phyloP scores from a whole-genome alignment of 2,888 invertebrate species.

The Pseudanteris insignis region DNA sequence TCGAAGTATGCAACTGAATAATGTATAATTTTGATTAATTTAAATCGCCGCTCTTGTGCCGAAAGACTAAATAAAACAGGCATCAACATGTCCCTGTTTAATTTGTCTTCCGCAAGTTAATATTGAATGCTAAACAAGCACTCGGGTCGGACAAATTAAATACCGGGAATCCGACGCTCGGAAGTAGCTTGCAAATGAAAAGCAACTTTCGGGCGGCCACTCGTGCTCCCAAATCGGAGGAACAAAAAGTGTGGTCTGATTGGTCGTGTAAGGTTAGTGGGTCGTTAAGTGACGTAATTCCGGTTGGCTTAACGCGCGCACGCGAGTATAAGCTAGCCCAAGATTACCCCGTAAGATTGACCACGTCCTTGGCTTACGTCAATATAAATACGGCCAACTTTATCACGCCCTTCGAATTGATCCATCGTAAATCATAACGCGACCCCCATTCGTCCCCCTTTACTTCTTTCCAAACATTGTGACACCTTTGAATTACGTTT shows the following conservation, averaged over 20 bases:
- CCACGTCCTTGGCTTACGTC: constrained; percentile 49
- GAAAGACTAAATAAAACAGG: too few species aligned
- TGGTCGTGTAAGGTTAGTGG: constrained; percentile 62
- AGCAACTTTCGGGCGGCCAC: constrained; percentile 24
- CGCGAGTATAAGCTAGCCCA: constrained; percentile 45
- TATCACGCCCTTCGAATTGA: constrained; percentile 18
- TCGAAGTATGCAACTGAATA: too few species aligned
- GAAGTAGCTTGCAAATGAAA: constrained; percentile 38
- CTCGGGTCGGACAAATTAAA: constrained; percentile 20
- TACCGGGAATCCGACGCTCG: constrained; percentile 18
- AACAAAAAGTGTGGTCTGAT: constrained; percentile 29
- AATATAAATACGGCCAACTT: constrained; percentile 25
- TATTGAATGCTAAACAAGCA: constrained; percentile 5
- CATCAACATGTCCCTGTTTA: too few species aligned
- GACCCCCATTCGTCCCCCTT: too few species aligned
- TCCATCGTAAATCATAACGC: constrained; percentile 12
- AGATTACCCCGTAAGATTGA: constrained; percentile 53
- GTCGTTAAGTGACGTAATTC: constrained; percentile 58
- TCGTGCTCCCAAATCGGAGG: constrained; percentile 17
- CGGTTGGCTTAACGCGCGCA: constrained; percentile 45
- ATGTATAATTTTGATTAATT: too few species aligned
- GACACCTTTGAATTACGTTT: too few species aligned
- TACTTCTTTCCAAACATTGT: too few species aligned
- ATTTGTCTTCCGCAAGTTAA: neutral
- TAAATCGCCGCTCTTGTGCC: too few species aligned